phyloP scores from a whole-genome alignment of 1,140 invertebrate species.

The Phthorimaea operculella region DNA sequence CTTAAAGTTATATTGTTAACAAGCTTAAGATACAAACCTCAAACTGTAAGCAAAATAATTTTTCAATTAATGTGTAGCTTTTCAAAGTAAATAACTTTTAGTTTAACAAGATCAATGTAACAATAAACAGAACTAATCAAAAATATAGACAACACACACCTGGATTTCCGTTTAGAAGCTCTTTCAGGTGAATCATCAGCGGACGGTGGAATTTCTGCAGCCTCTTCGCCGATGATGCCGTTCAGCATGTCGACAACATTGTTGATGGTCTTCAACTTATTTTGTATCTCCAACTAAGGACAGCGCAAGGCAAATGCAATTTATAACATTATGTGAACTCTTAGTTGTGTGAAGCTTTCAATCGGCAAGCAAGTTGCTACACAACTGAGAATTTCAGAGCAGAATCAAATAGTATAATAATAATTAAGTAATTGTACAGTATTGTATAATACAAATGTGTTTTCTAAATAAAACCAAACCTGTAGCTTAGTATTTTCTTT shows the following conservation, averaged over 20 bases:
- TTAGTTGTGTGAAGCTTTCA: conserved; percentile 22
- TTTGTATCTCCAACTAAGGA: conserved; percentile 81
- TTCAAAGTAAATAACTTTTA: not conserved
- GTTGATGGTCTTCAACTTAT: conserved; percentile 83
- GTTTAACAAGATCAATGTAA: conserved; percentile 9
- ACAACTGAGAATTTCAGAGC: conserved; percentile 22
- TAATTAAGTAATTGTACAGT: not conserved
- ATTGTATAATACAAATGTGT: too few species aligned
- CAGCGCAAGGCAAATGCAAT: conserved; percentile 26
- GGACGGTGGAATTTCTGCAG: conserved; percentile 33
- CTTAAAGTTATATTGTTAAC: not conserved
- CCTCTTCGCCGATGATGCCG: conserved; percentile 79
- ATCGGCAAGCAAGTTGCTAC: conserved; percentile 13
- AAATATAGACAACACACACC: conserved; percentile 30
- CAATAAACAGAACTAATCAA: conserved; percentile 6
- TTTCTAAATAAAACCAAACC: conserved; percentile 63
- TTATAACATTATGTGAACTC: conserved; percentile 9
- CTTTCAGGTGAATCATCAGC: conserved; percentile 34
- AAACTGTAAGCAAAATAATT: not conserved
- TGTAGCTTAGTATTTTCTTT: conserved; percentile 84
- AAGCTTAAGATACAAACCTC: not conserved
- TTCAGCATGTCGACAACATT: conserved; percentile 88
- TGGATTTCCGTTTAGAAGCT: conserved; percentile 49
- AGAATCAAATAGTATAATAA: not conserved
- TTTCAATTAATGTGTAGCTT: not conserved